Evolutionary conservation across 2,113 vertebrate genomes (phyloP).

Genomic region (Podocnemis expansa): DNA sequence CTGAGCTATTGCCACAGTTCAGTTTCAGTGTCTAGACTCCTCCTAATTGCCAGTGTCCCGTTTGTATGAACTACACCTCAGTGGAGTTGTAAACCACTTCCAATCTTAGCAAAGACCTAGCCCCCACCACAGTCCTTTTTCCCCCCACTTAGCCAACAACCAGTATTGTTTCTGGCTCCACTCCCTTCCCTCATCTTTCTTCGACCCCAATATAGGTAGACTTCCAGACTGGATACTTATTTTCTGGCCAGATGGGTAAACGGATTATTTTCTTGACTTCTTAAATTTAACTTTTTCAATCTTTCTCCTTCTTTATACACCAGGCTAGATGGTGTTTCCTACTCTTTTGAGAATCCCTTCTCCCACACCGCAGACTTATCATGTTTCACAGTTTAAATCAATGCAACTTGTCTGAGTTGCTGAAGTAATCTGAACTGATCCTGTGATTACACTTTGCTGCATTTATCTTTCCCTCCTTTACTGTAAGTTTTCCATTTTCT

Average conservation of each 20-base stretch:
- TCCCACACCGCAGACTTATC: no score
- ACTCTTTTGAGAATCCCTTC: no score
- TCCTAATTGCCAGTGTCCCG: neutral
- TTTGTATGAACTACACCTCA: neutral
- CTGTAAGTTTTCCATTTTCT: no score
- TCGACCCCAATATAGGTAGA: neutral
- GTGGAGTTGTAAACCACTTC: neutral
- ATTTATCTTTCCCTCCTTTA: no score
- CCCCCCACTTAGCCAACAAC: neutral
- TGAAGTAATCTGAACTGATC: no score
- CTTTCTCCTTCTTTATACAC: neutral
- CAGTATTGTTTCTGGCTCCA: no score
- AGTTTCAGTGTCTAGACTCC: neutral
- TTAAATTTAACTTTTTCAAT: neutral
- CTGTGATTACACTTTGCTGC: no score
- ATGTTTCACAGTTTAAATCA: no score
- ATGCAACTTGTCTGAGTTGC: no score
- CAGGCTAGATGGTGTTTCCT: no score
- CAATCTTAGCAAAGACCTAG: neutral
- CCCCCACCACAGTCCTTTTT: neutral
- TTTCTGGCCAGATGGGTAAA: neutral
- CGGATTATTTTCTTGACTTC: neutral
- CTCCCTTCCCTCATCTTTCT: no score
- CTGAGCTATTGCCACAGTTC: neutral
- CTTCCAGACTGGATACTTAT: neutral